These are phyloP conservation scores for Chrysomallon squamiferum DNA, from an alignment of 1,140 invertebrate genomes.

Conservation along the genomic window DNA sequence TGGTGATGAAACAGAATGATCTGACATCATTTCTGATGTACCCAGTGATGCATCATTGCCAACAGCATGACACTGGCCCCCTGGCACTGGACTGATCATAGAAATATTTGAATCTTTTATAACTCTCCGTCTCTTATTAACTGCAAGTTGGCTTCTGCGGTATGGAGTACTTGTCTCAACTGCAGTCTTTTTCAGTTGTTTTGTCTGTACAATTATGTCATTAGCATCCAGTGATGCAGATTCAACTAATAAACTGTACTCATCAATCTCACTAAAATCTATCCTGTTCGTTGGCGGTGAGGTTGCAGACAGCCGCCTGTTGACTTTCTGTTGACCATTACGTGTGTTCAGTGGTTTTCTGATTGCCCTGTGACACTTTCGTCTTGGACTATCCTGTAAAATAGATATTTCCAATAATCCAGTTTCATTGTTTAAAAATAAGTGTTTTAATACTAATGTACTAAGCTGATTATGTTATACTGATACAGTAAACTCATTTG, in stretches of 20 bases:
- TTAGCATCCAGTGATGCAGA: constrained; percentile 28
- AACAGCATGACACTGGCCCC: too few species aligned
- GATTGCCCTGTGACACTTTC: neutral
- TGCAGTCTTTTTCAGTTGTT: neutral
- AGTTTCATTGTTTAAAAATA: too few species aligned
- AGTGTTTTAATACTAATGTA: too few species aligned
- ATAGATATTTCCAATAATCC: too few species aligned
- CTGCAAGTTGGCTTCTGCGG: neutral
- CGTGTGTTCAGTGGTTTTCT: constrained; percentile 2
- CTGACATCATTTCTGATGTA: too few species aligned
- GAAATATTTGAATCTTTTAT: constrained; percentile 31
- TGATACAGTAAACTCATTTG: too few species aligned
- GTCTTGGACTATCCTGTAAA: constrained; percentile 18
- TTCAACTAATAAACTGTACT: constrained; percentile 39
- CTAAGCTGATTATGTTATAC: too few species aligned
- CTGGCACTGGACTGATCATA: constrained; percentile 12
- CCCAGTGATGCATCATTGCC: too few species aligned
- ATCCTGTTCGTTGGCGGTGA: too few species aligned
- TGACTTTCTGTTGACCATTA: neutral
- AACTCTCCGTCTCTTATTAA: neutral
- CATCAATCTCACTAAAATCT: constrained; percentile 54
- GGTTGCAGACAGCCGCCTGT: constrained; percentile 8
- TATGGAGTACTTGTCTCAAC: constrained; percentile 41
- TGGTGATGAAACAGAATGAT: too few species aligned
- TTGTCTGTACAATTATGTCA: neutral